Conservation (phyloP, 2,888 invertebrate species). For the Clostera curtula region DNA sequence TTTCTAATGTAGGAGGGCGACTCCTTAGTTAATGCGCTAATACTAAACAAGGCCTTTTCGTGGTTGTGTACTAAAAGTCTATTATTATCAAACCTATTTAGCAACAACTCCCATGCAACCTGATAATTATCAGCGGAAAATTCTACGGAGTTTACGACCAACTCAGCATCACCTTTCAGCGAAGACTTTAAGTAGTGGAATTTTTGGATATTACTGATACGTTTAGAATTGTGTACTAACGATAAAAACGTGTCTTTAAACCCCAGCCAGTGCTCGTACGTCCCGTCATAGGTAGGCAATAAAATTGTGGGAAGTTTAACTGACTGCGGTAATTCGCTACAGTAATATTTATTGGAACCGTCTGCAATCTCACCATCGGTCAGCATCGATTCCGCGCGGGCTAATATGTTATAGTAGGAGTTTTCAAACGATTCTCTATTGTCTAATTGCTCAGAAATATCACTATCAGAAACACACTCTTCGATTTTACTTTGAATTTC, state of each 20-base stretch:
- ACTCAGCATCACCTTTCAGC: slow-evolving; percentile 7
- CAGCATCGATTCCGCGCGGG: slow-evolving; percentile 7
- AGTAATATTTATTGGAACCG: neutral
- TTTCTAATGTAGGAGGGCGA: neutral
- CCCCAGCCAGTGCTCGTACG: slow-evolving; percentile 16
- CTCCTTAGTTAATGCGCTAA: neutral
- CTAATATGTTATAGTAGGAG: slow-evolving; percentile 5
- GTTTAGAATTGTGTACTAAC: slow-evolving; percentile 9
- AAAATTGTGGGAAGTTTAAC: slow-evolving; percentile 11
- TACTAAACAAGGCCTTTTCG: slow-evolving; percentile 4
- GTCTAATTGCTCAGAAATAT: slow-evolving; percentile 3
- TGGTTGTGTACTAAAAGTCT: slow-evolving; percentile 4
- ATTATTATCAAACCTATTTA: slow-evolving; percentile 3
- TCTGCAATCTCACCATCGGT: neutral
- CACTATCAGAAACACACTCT: slow-evolving; percentile 1
- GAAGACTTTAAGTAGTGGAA: slow-evolving; percentile 14
- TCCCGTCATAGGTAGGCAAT: slow-evolving; percentile 14
- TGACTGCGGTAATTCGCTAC: neutral
- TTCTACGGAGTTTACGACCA: slow-evolving; percentile 11
- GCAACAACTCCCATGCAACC: slow-evolving; percentile 11
- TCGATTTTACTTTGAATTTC: slow-evolving; percentile 5
- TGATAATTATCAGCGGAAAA: slow-evolving; percentile 10
- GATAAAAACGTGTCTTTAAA: slow-evolving; percentile 12
- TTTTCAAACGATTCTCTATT: slow-evolving; percentile 10
- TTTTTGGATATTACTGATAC: slow-evolving; percentile 12